Base-by-base conservation (phyloP, 2,888 invertebrate genomes). In the Metacarcinus magister region DNA sequence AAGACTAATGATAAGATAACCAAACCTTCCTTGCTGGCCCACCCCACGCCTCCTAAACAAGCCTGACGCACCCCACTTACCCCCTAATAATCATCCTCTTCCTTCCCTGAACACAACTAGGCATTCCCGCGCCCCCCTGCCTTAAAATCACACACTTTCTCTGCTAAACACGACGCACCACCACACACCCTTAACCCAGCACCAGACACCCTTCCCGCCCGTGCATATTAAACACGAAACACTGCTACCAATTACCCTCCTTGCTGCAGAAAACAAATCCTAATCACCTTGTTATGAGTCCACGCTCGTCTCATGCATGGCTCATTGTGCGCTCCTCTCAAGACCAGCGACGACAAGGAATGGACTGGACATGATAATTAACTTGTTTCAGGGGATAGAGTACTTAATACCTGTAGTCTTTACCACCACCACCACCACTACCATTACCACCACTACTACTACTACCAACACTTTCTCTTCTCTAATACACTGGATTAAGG, bases 241-340 rank as follows among this genome's bases (percentile, higher is more conserved):
- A 75, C 8, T 8, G 28, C 28, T 8, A 28, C n/a, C 23, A 75
- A 75, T 75, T 75, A 75, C 75, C 75, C n/a, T 75, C 75, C 75
- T 23, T 60, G 19, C 75, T n/a, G 8, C n/a, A 75, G 75, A 75
- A 28, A 75, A 75, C 75, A 75, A 75, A 75, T 28, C 75, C 23
- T 28, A 28, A 16, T 23, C n/a, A 75, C 28, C 75, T n/a, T 75
- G 75, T 75, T 39, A 39, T 32, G 87, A 39, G 8, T 8, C 2
- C 39, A 3, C 87, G n/a, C 87, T 87, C 75, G 87, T 39, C 87
- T 87, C 87, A 87, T 39, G 10, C 32, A 87, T 28, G 39, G 87
- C 39, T 39, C 87, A 87, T n/a, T 87, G 32, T 87, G 16, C 87
- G 39, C 87, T 32, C 87, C 87, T 87, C 87, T 87, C 13, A 87